phyloP scores from a whole-genome alignment of 2,797 vertebrate genomes.

The Psittacula echo region DNA sequence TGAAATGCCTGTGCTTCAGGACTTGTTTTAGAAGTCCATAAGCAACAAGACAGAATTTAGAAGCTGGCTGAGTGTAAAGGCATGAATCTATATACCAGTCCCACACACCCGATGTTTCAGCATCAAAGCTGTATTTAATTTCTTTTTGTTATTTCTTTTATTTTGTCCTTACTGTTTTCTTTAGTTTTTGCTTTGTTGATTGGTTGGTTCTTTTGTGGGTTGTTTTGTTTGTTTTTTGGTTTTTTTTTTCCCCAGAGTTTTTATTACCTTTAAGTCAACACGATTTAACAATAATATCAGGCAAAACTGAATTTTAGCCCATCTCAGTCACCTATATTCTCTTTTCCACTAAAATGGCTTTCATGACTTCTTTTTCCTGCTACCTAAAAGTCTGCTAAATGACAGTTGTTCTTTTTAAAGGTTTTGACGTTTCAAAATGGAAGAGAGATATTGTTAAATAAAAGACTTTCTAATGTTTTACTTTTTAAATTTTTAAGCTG shows the following conservation, averaged over 20 bases:
- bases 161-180: not conserved
- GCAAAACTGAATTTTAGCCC: not conserved
- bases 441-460: not conserved
- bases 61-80: not conserved
- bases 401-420: not conserved
- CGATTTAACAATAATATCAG: not conserved
- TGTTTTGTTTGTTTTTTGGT: too few relatives aligned
- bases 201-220: not conserved
- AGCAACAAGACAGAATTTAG: not conserved
- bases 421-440: not conserved
- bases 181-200: not conserved
- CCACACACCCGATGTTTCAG: fast-evolving
- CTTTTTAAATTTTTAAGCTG: not conserved
- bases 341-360: not conserved
- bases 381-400: not conserved
- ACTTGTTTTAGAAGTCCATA: not conserved
- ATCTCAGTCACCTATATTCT: not conserved
- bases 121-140: not conserved
- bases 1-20: not conserved
- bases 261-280: not conserved
- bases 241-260: not conserved
- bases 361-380: not conserved
- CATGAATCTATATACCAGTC: too few relatives aligned
- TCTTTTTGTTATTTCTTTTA: not conserved
- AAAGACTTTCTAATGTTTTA: not conserved